Base-by-base conservation (phyloP, 2,113 vertebrate species). In the Embiotoca jacksoni region DNA sequence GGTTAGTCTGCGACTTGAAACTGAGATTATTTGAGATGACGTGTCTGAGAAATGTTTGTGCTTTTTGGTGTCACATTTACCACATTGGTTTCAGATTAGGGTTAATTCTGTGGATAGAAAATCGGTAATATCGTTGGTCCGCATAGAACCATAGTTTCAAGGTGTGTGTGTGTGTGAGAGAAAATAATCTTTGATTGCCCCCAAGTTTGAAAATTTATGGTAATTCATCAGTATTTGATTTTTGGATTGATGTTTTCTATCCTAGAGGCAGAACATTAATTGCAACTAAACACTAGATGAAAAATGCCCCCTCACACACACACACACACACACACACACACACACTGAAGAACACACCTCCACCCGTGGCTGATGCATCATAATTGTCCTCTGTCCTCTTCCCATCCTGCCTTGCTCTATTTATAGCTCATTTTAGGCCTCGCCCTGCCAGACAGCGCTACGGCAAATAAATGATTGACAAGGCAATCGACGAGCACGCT, bases 391-490 rank as follows among this genome's bases (percentile, higher is more conserved):
- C 78, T 84, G 62, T 90, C 75, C 69, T 82, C 66, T 60, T 72
- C 72, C 81, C 69, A 72, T 75, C 75, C 64, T 69, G 64, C 56
- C 56, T n/a, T 13, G 57, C 23, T 87, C 91, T 92, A 92, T 91
- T 91, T 91, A 91, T 92, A 93, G 88, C 81, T 78, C 6, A 3
- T 76, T 83, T 73, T 69, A 52, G 76, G 71, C 76, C 33, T 65
- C 67, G 10, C 85, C 90, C 70, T 44, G 7, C 46, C 70, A 80
- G 75, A 77, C 77, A n/a, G 59, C 32, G 39, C 74, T 80, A 66
- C 79, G 60, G 82, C 60, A 77, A 83, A 90, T 47, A 44, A 69
- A 79, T 88, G 88, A 91, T 76, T 91, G 91, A 91, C 90, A 88
- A 81, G 76, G 30, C 81, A 85, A 86, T 88, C 39, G 80, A 86